Base-by-base conservation (phyloP, 2,113 vertebrate genomes). In the Nesogale talazaci region DNA sequence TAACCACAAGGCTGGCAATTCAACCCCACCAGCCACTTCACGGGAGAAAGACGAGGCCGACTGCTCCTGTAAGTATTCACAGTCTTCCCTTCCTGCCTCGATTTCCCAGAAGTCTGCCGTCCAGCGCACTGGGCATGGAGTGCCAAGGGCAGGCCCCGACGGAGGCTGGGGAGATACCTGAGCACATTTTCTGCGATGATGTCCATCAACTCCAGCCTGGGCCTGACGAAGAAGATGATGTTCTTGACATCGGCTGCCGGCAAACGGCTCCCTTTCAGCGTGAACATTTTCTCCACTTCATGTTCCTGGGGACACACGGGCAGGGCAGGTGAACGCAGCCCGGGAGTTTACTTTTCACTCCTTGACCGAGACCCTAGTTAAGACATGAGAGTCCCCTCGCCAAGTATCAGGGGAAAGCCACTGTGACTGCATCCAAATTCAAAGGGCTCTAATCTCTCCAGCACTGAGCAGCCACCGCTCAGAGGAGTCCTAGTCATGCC, bases 231-330 rank as follows among this genome's bases (percentile, higher is more conserved):
- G 96, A 99, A 99, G 91, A 99, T 99, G 31, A 99, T 98, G 67
- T 99, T 99, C 97, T 99, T 99, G 95, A 99, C 99, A 15, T 99
- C 99, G 0, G 99, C 98, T 77, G 98, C 52, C 0, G 99, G 99
- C 75, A 99, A 98, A 38, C 98, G 98, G 63, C 98, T 99, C 20
- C 98, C 97, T 97, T 99, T 99, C 14, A 99, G 99, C 0, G 99
- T 99, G 96, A 99, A 99, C 99, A 99, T 99, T 97, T 99, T 99
- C 86, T 99, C 99, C 96, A 99, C 99, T 96, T 99, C 99, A 98
- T 99, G 99, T 95, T 99, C 99, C 99, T 99, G 75, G n/a, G 65
- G 22, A 70, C 91, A 69, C 46, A 94, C 7, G 91, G 3, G 83
- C 56, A 77, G 23, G 61, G 78, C 74, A 70, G 3, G 65, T 40